A percentile compares a stretch with the other conserved stretches of the same genome.
Conservation (phyloP, 2,888 invertebrate species). For the Cheilosia variabilis region DNA sequence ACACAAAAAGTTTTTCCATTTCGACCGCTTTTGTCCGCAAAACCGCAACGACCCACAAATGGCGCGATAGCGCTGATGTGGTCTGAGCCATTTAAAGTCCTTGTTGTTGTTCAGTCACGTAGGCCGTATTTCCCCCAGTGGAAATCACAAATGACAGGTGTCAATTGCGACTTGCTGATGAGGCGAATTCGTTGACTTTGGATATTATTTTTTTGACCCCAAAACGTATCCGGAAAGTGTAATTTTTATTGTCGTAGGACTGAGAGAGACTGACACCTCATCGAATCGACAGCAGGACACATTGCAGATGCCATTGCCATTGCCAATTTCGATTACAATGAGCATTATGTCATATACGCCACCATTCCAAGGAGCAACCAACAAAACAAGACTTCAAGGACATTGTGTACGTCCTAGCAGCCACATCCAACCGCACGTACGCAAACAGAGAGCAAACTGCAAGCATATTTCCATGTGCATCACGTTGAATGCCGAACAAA, state of each 20-base stretch:
- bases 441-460: constrained; percentile 31
- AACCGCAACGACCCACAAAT: not conserved
- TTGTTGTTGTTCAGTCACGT: constrained; percentile 52
- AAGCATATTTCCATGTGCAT: constrained; percentile 59
- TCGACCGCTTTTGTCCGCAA: constrained; percentile 31
- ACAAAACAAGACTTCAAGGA: not conserved
- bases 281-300: no score
- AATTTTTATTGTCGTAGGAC: not conserved
- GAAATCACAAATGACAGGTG: constrained; percentile 54
- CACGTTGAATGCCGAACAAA: constrained; percentile 68
- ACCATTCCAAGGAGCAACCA: not conserved
- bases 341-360: no score
- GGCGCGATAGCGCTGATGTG: constrained; percentile 9
- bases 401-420: constrained; percentile 1
- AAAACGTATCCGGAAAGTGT: not conserved
- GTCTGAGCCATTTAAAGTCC: constrained; percentile 19
- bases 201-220: not conserved
- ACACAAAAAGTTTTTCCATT: constrained; percentile 66
- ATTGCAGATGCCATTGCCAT: no score
- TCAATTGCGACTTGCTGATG: constrained; percentile 57
- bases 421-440: constrained; percentile 24
- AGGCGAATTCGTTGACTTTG: constrained; percentile 2
- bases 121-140: constrained; percentile 8
- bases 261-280: no score
- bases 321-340: no score